Conservation (phyloP, 2,113 vertebrate species). For the Sebastes schlegelii region DNA sequence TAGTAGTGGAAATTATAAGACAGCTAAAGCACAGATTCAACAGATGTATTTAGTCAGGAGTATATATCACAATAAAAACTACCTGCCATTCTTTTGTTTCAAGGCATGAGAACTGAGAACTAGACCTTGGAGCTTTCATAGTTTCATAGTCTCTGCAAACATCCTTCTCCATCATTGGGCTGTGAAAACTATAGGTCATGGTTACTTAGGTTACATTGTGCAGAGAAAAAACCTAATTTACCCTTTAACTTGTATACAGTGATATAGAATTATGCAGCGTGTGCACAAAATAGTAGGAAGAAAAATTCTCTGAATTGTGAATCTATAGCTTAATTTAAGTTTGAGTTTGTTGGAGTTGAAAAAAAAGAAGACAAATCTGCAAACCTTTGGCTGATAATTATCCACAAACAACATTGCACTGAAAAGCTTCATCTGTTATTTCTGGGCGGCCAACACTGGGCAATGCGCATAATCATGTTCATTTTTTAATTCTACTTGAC, state of each 20-base stretch:
- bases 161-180: neutral
- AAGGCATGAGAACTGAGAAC: neutral
- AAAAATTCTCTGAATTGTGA: neutral
- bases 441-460: neutral
- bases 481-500: conserved; percentile 1
- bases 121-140: neutral
- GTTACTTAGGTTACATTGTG: neutral
- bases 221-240: neutral
- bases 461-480: neutral
- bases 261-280: neutral
- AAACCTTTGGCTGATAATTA: conserved; percentile 16
- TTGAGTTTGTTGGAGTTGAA: neutral
- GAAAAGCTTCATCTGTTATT: conserved; percentile 12
- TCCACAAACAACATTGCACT: neutral
- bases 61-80: neutral
- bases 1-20: neutral
- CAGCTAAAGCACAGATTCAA: neutral
- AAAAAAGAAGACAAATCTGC: conserved; percentile 5
- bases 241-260: neutral
- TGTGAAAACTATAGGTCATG: neutral
- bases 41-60: neutral
- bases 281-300: neutral
- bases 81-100: neutral
- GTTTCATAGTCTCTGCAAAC: neutral
- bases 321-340: neutral